These are phyloP conservation scores for Formica exsecta DNA, from an alignment of 1,140 invertebrate species.

Conservation along the genomic window DNA sequence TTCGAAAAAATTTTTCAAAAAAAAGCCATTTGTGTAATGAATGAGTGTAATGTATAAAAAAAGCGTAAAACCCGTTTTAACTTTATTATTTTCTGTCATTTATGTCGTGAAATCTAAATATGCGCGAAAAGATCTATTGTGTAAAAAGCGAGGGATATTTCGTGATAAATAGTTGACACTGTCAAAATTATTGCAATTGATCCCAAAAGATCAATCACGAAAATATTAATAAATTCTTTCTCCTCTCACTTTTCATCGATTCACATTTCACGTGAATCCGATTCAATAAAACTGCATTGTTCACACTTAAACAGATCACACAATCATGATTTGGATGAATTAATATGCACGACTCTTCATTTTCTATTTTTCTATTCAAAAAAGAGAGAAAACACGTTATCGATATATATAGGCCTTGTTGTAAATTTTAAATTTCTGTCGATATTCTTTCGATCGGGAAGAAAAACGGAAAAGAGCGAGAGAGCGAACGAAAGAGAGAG, in stretches of 20 bases:
- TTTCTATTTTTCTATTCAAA: not conserved
- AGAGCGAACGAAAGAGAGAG: not conserved
- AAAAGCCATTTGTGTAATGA: not conserved
- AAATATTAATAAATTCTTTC: not conserved
- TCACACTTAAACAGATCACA: too few species aligned
- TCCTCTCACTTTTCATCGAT: not conserved
- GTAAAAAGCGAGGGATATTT: not conserved
- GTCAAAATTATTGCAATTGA: not conserved
- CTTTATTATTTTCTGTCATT: not conserved
- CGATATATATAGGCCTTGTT: not conserved
- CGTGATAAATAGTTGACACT: not conserved
- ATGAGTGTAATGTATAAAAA: not conserved
- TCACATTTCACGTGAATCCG: not conserved
- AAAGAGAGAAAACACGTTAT: not conserved
- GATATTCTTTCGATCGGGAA: conserved; percentile 21
- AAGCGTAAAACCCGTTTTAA: not conserved
- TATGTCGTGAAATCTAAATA: not conserved
- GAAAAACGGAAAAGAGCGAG: not conserved
- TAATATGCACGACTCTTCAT: not conserved
- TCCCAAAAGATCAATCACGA: not conserved
- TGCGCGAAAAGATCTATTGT: not conserved
- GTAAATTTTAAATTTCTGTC: not conserved
- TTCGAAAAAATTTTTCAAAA: conserved; percentile 35
- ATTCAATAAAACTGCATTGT: not conserved
- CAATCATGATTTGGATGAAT: not conserved